Percentiles rank a stretch among this genome's conserved stretches.
These are phyloP conservation scores for Pterostichus niger DNA, from an alignment of 2,888 invertebrate genomes.

Conservation along the genomic window DNA sequence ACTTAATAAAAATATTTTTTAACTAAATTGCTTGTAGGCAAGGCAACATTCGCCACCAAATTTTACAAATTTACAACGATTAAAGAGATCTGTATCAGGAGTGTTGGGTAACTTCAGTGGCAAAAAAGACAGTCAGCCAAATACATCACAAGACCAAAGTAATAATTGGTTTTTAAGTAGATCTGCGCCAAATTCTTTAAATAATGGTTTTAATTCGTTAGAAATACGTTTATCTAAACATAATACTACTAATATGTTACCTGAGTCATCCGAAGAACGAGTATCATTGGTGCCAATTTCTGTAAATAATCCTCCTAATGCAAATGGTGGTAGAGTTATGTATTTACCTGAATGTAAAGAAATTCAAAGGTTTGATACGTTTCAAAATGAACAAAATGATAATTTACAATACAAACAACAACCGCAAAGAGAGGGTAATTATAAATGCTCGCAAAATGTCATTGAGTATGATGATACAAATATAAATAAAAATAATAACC, in stretches of 20 bases:
- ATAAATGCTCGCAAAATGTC: constrained; percentile 68
- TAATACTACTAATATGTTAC: constrained; percentile 20
- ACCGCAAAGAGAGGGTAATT: constrained; percentile 68
- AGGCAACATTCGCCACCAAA: constrained; percentile 48
- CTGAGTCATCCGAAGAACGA: constrained; percentile 68
- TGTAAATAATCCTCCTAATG: constrained; percentile 67
- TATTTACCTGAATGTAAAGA: constrained; percentile 81
- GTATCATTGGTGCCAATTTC: constrained; percentile 71
- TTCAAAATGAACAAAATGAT: constrained; percentile 58
- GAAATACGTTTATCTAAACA: constrained; percentile 70
- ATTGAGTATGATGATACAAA: constrained; percentile 66
- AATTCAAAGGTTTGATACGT: constrained; percentile 59
- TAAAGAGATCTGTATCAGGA: constrained; percentile 85
- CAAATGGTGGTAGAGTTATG: constrained; percentile 85
- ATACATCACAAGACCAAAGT: constrained; percentile 75
- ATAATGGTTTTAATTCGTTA: constrained; percentile 79
- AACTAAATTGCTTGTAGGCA: constrained; percentile 62
- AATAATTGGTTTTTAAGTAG: constrained; percentile 91
- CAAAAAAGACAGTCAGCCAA: constrained; percentile 68
- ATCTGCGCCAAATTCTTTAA: constrained; percentile 88
- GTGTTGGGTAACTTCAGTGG: constrained; percentile 73
- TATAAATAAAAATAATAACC: constrained; percentile 58
- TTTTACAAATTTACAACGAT: constrained; percentile 79
- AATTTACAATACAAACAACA: constrained; percentile 66
- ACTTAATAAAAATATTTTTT: not conserved